Evolutionary conservation across 92 coral and sea anemone genomes (phyloP).

Genomic region (Paragorgia papillata): DNA sequence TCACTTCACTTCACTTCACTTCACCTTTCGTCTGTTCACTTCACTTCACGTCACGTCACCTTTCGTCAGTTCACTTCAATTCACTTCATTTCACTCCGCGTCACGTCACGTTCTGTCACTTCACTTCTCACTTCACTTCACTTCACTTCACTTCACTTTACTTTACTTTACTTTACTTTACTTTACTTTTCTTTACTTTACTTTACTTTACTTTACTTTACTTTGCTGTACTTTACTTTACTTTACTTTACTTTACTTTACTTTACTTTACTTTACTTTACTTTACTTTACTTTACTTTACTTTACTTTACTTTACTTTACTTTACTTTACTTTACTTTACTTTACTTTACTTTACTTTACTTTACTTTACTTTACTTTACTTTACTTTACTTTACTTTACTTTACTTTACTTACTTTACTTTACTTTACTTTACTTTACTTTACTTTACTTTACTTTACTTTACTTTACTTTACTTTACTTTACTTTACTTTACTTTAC

Average conservation of each 20-base stretch:
- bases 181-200: slow-evolving; percentile 15
- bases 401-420: too few species aligned
- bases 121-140: slow-evolving; percentile 21
- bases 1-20: neutral
- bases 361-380: neutral
- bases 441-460: neutral
- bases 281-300: neutral
- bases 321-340: too few species aligned
- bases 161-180: slow-evolving; percentile 14
- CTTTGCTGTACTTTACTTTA: neutral
- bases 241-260: neutral
- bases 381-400: too few species aligned
- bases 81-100: neutral
- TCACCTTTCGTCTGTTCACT: too few species aligned
- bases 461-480: neutral
- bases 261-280: neutral
- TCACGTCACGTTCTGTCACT: neutral
- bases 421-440: too few species aligned
- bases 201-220: slow-evolving; percentile 19
- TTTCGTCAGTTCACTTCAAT: slow-evolving; percentile 3
- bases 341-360: neutral
- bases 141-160: slow-evolving; percentile 11
- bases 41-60: neutral
- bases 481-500: slow-evolving; percentile 1
- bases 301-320: slow-evolving; percentile 3